Percentiles rank a stretch among this genome's conserved stretches.
Evolutionary conservation across 2,113 vertebrate genomes (phyloP).

Genomic region (Nycticorax nycticorax): DNA sequence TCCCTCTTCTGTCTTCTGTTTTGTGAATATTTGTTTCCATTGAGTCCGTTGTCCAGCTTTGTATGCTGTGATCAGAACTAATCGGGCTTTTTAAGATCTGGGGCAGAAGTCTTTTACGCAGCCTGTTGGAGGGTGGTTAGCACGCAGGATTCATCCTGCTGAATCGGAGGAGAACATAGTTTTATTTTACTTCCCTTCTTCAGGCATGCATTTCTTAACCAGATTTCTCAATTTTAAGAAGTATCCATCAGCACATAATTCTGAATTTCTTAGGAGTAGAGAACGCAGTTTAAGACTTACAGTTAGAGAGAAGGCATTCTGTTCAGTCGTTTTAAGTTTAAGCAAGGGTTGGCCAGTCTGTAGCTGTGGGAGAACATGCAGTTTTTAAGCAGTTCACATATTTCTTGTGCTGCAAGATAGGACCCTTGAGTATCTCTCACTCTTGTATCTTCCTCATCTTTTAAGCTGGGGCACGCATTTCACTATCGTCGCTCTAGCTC

Average conservation of each 20-base stretch:
- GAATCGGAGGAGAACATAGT: neutral
- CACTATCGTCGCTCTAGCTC: neutral
- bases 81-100: neutral
- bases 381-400: neutral
- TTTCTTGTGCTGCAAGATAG: neutral
- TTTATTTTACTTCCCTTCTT: neutral
- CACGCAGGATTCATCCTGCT: accelerated
- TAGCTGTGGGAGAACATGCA: neutral
- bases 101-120: neutral
- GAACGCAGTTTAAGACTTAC: neutral
- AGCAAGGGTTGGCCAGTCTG: neutral
- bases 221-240: neutral
- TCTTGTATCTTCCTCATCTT: neutral
- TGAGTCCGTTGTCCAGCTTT: neutral
- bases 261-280: neutral
- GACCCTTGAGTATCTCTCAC: neutral
- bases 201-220: neutral
- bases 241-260: neutral
- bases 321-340: neutral
- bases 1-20: neutral
- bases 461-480: neutral
- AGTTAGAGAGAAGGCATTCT: neutral
- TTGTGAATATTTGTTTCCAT: neutral
- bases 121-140: neutral
- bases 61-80: neutral